Conservation (phyloP, 1,140 invertebrate genomes). For the Chironomus tepperi region DNA sequence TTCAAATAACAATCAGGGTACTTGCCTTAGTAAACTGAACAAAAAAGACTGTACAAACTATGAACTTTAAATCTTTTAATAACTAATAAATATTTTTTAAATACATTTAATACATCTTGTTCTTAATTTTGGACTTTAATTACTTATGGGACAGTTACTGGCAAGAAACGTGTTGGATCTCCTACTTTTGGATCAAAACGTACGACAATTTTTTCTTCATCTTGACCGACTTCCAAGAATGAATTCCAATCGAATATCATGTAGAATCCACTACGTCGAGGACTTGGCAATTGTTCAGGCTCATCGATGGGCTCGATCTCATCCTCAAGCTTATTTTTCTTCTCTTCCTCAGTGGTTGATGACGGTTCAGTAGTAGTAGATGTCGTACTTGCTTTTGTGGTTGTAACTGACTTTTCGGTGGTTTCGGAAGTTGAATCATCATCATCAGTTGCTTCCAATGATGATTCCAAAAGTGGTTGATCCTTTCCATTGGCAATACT, state of each 20-base stretch:
- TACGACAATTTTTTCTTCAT: constrained; percentile 62
- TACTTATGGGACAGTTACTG: constrained; percentile 54
- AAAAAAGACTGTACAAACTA: too few relatives aligned
- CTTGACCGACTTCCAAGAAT: constrained; percentile 73
- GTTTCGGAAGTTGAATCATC: constrained; percentile 29
- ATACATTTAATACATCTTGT: not conserved
- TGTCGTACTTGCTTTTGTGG: too few relatives aligned
- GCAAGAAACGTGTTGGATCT: constrained; percentile 63
- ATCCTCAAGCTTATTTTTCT: constrained; percentile 64
- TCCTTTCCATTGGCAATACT: constrained; percentile 1
- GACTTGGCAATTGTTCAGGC: constrained; percentile 51
- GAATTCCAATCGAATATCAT: constrained; percentile 77
- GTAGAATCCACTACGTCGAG: constrained; percentile 65
- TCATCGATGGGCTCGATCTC: constrained; percentile 42
- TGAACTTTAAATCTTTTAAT: not conserved
- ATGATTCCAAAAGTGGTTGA: constrained; percentile 24
- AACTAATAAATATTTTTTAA: not conserved
- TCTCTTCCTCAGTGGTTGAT: constrained; percentile 34
- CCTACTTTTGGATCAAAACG: constrained; percentile 69
- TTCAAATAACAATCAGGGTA: too few relatives aligned
- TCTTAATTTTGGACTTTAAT: not conserved
- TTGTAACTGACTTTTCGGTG: constrained; percentile 24
- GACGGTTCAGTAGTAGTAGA: constrained; percentile 33
- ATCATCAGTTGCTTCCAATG: constrained; percentile 31
- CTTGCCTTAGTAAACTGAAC: too few relatives aligned